Evolutionary conservation across 1,140 invertebrate genomes (phyloP).

Genomic region (Tetragnatha versicolor): DNA sequence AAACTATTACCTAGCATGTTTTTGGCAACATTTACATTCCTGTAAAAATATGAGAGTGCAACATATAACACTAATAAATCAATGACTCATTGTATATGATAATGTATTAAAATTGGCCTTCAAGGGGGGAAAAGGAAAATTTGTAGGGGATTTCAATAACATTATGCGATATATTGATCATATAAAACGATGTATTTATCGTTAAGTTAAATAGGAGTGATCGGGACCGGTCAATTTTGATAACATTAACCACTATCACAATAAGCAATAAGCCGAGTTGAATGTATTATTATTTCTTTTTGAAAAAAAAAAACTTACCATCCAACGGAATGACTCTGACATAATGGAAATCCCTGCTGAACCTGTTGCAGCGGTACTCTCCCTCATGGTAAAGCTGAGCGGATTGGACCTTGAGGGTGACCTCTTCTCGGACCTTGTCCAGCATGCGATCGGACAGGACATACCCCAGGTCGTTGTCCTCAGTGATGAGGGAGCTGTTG

Average conservation of each 20-base stretch:
- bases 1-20: no score
- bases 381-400: constrained; percentile 42
- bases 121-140: neutral
- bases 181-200: no score
- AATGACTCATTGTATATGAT: no score
- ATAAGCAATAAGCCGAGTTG: neutral
- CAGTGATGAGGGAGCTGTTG: constrained; percentile 2
- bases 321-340: constrained; percentile 30
- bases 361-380: constrained; percentile 53
- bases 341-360: constrained; percentile 37
- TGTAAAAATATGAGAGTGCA: no score
- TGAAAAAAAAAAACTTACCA: neutral
- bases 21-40: no score
- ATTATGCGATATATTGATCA: no score
- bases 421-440: neutral
- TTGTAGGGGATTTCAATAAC: no score
- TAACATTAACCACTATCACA: neutral
- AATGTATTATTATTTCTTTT: neutral
- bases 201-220: no score
- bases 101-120: no score
- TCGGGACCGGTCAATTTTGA: no score
- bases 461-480: constrained; percentile 20
- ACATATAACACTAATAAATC: no score
- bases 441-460: neutral
- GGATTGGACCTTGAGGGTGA: neutral